Conservation (phyloP, 2,797 vertebrate genomes). For the Leuciscus waleckii region DNA sequence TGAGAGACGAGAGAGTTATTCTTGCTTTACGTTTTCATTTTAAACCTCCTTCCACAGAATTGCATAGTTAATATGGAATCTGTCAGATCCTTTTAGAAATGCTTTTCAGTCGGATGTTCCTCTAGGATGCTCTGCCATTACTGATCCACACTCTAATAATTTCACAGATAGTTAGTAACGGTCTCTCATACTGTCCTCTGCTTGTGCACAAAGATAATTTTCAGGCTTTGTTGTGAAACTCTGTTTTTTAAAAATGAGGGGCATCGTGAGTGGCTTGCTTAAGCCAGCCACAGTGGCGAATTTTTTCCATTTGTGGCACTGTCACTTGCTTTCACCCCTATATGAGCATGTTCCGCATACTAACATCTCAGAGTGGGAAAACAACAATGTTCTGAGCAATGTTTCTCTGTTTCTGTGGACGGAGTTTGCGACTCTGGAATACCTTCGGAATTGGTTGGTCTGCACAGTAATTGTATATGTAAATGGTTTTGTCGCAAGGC, state of each 20-base stretch:
- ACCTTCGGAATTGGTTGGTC: not conserved
- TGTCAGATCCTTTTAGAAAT: constrained; percentile 18
- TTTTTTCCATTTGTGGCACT: constrained; percentile 24
- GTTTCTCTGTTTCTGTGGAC: not conserved
- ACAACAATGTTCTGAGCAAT: constrained; percentile 16
- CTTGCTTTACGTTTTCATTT: constrained; percentile 25
- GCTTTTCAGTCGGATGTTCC: not conserved
- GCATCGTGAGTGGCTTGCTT: constrained; percentile 9
- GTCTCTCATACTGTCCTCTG: constrained; percentile 10
- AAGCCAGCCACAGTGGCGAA: not conserved
- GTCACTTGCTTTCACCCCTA: constrained; percentile 28
- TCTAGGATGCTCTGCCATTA: not conserved
- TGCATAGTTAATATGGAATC: constrained; percentile 5
- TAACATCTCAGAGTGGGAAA: constrained; percentile 17
- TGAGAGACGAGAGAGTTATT: constrained; percentile 7
- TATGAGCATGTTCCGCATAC: constrained; percentile 30
- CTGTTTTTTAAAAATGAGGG: constrained; percentile 10
- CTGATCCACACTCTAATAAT: constrained; percentile 28
- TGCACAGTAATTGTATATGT: not conserved
- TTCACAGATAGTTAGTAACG: constrained; percentile 32
- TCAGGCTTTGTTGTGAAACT: constrained; percentile 16
- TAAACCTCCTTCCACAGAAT: not conserved
- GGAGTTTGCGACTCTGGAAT: constrained; percentile 19
- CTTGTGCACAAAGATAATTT: constrained; percentile 37
- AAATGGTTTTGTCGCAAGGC: constrained; percentile 14